Conservation (phyloP, 2,113 vertebrate species). For the Myxocyprinus asiaticus region DNA sequence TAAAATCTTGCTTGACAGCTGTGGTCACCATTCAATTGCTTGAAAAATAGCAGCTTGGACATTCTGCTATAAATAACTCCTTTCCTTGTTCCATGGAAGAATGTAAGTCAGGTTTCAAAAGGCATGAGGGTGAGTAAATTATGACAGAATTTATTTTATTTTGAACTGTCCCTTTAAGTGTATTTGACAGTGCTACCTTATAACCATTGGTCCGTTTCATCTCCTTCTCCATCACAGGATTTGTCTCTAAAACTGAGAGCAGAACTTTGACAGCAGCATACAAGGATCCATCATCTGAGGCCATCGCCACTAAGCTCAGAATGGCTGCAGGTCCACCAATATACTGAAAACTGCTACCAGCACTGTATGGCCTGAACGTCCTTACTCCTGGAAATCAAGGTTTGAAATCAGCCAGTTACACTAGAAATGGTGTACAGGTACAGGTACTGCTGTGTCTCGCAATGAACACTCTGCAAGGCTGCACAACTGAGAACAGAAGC, state of each 20-base stretch:
- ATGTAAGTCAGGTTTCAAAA: no score
- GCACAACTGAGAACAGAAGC: background rate
- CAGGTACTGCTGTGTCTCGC: background rate
- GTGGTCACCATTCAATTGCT: no score
- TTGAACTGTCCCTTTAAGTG: no score
- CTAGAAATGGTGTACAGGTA: background rate
- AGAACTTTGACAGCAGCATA: constrained; percentile 92
- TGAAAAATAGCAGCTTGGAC: no score
- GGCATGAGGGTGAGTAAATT: no score
- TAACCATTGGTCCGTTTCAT: constrained; percentile 87
- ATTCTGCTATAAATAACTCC: no score
- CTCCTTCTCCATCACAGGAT: constrained; percentile 77
- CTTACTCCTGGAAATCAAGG: constrained; percentile 78
- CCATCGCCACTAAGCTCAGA: constrained; percentile 86
- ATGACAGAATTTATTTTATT: no score
- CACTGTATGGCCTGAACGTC: constrained; percentile 81
- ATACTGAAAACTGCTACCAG: constrained; percentile 85
- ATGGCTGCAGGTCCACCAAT: constrained; percentile 87
- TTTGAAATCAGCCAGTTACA: background rate
- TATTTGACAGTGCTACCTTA: constrained; percentile 72
- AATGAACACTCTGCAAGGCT: no score
- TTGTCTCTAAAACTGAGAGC: constrained; percentile 85
- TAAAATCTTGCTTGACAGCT: no score
- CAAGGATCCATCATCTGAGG: constrained; percentile 83
- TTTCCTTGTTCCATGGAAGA: no score